Percentiles rank a stretch among this genome's conserved stretches.
Evolutionary conservation across 2,113 vertebrate species (phyloP).

Genomic region (Bolborhynchus lineola): DNA sequence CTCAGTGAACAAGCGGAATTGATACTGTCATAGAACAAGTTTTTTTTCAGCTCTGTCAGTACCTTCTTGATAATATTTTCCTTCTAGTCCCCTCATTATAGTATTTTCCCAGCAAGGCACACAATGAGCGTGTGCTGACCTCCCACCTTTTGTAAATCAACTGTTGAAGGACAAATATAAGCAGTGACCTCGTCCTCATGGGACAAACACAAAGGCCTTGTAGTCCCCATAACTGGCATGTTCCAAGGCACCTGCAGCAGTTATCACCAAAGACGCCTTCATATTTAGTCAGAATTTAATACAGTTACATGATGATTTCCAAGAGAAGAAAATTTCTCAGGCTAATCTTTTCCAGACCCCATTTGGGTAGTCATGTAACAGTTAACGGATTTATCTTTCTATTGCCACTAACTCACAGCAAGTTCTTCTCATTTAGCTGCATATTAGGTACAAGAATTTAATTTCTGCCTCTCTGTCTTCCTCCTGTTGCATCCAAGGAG

Average conservation of each 20-base stretch:
- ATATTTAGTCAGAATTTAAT: not conserved
- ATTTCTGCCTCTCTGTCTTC: not conserved
- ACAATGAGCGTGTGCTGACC: rapidly evolving
- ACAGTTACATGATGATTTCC: not conserved
- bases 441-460: not conserved
- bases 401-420: not conserved
- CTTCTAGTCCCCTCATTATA: not conserved
- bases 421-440: not conserved
- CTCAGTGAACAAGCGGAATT: not conserved
- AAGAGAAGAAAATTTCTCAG: not conserved
- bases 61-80: not conserved
- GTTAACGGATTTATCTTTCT: not conserved
- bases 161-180: not conserved
- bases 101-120: not conserved
- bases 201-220: not conserved
- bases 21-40: not conserved
- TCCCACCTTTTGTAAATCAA: not conserved
- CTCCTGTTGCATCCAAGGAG: not conserved
- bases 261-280: not conserved
- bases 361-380: not conserved
- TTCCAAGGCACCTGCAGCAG: not conserved
- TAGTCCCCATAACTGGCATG: not conserved
- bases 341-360: not conserved
- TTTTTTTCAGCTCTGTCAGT: not conserved
- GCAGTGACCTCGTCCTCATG: not conserved